These are phyloP conservation scores for Dichetophora obliterata DNA, from an alignment of 2,888 invertebrate species.

Conservation along the genomic window DNA sequence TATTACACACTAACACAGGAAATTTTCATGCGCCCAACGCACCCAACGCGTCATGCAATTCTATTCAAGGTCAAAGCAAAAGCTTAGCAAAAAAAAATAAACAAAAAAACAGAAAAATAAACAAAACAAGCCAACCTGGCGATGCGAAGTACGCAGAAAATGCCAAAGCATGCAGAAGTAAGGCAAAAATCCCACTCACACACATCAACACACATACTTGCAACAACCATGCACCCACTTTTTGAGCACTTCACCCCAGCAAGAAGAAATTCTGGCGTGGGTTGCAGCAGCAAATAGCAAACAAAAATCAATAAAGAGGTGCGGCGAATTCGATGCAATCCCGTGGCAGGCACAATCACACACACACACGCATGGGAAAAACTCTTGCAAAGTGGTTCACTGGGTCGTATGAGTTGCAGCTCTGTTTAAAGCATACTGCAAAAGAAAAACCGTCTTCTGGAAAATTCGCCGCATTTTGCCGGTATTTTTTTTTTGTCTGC, in stretches of 20 bases:
- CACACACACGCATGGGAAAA: neutral
- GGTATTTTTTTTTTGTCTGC: neutral
- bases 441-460: neutral
- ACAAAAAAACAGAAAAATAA: neutral
- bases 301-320: conserved; percentile 7
- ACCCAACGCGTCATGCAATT: conserved; percentile 24
- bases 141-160: neutral
- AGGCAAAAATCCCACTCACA: too few relatives aligned
- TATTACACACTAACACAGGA: neutral
- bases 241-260: too few relatives aligned
- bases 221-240: neutral
- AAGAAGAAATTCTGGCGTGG: too few relatives aligned
- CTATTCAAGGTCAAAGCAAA: conserved; percentile 57
- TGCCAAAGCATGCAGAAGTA: too few relatives aligned
- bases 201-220: neutral
- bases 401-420: conserved; percentile 17
- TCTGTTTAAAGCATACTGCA: neutral
- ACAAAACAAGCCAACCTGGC: neutral
- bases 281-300: too few relatives aligned
- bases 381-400: conserved; percentile 19
- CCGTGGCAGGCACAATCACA: too few relatives aligned
- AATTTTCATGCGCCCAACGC: neutral
- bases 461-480: neutral
- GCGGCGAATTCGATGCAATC: neutral
- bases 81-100: conserved; percentile 1